Percentiles rank a stretch among this genome's conserved stretches.
Evolutionary conservation across 2,888 invertebrate genomes (phyloP).

Genomic region (Aporophyla nigra): DNA sequence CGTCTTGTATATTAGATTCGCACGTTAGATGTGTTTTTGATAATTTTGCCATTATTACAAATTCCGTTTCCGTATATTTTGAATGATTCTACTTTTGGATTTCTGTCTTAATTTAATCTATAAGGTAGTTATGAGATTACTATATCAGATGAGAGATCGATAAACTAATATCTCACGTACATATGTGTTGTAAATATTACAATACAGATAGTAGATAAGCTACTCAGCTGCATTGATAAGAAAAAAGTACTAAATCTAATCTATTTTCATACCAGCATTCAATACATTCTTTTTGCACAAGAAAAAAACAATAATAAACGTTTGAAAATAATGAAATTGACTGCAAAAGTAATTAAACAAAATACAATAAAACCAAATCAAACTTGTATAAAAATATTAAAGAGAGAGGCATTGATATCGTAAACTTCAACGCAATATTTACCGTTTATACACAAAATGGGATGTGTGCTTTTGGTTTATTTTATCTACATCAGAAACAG

Average conservation of each 20-base stretch:
- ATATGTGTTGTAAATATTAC: background rate
- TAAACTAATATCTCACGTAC: slow-evolving; percentile 29
- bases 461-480: background rate
- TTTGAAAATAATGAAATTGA: background rate
- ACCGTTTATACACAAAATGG: background rate
- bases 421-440: background rate
- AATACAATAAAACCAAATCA: no score
- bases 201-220: background rate
- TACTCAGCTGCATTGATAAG: slow-evolving; percentile 11
- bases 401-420: background rate
- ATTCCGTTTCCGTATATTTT: no score
- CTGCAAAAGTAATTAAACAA: background rate
- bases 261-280: background rate
- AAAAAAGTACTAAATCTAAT: background rate
- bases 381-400: background rate
- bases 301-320: background rate
- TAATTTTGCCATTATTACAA: no score
- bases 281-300: background rate
- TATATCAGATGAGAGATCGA: background rate
- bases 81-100: no score
- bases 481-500: background rate
- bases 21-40: no score
- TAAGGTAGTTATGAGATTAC: no score
- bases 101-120: no score
- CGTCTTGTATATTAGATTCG: no score